Conservation (phyloP, 2,888 invertebrate genomes). For the Palloptera scutellata region DNA sequence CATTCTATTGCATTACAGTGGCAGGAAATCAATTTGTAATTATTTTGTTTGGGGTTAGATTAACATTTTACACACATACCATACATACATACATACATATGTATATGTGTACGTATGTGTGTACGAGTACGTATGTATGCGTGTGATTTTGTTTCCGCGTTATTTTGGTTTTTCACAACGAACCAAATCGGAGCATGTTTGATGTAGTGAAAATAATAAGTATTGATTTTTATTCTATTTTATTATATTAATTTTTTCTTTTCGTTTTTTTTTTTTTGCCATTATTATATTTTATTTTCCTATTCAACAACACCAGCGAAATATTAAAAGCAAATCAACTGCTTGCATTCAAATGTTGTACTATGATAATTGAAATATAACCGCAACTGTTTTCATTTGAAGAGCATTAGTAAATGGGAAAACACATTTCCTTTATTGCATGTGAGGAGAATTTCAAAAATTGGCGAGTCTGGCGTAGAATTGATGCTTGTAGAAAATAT, state of each 20-base stretch:
- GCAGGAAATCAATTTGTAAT: background rate
- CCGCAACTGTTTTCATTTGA: no score
- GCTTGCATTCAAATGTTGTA: no score
- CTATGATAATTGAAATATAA: no score
- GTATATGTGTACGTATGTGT: background rate
- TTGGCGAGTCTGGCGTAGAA: no score
- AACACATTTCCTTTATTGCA: no score
- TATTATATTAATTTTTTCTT: no score
- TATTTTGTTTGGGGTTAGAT: background rate
- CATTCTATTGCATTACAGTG: background rate
- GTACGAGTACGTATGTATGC: background rate
- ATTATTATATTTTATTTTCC: background rate
- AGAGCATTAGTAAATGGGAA: no score
- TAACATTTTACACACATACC: background rate
- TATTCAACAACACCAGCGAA: no score
- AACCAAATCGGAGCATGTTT: slow-evolving; percentile 9
- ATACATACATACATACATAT: no score
- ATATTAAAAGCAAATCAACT: background rate
- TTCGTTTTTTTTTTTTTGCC: background rate
- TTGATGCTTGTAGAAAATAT: no score
- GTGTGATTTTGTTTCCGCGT: background rate
- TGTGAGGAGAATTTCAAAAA: no score
- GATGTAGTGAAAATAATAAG: slow-evolving; percentile 23
- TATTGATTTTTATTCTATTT: slow-evolving; percentile 22
- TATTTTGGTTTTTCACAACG: slow-evolving; percentile 9